phyloP scores from a whole-genome alignment of 1,140 invertebrate species.

The Drosophila saltans region DNA sequence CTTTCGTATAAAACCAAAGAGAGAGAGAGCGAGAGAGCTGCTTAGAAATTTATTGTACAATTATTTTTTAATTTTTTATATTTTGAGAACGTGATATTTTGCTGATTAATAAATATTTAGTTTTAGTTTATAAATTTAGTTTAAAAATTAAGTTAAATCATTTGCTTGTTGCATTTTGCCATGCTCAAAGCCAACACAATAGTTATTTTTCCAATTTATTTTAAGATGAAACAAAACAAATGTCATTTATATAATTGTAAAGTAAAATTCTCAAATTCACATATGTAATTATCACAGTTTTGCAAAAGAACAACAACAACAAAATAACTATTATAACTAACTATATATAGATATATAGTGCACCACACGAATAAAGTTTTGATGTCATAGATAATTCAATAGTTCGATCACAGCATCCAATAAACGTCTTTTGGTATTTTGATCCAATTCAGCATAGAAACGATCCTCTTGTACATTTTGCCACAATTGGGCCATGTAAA shows the following conservation, averaged over 20 bases:
- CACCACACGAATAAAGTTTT: slow-evolving; percentile 62
- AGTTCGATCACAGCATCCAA: slow-evolving; percentile 36
- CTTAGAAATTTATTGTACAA: slow-evolving; percentile 17
- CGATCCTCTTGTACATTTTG: slow-evolving; percentile 33
- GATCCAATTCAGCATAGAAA: slow-evolving; percentile 24
- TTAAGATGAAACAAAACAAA: slow-evolving; percentile 10
- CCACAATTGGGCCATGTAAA: slow-evolving; percentile 49
- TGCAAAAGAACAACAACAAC: background rate
- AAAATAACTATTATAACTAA: background rate
- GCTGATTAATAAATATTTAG: slow-evolving; percentile 60
- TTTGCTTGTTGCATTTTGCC: slow-evolving; percentile 34
- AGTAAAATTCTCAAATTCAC: background rate
- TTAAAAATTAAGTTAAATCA: slow-evolving; percentile 32
- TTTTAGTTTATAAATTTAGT: slow-evolving; percentile 37
- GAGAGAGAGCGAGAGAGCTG: slow-evolving; percentile 28
- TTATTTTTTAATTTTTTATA: slow-evolving; percentile 61
- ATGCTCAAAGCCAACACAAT: slow-evolving; percentile 40
- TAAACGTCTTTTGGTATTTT: slow-evolving; percentile 10
- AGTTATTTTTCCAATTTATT: background rate
- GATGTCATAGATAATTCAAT: slow-evolving; percentile 33
- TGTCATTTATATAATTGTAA: slow-evolving; percentile 1
- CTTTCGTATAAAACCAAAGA: slow-evolving; percentile 38
- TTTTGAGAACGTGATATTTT: slow-evolving; percentile 76
- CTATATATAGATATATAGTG: background rate
- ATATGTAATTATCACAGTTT: background rate